Base-by-base conservation (phyloP, 2,888 invertebrate genomes). In the Eupithecia dodoneata region DNA sequence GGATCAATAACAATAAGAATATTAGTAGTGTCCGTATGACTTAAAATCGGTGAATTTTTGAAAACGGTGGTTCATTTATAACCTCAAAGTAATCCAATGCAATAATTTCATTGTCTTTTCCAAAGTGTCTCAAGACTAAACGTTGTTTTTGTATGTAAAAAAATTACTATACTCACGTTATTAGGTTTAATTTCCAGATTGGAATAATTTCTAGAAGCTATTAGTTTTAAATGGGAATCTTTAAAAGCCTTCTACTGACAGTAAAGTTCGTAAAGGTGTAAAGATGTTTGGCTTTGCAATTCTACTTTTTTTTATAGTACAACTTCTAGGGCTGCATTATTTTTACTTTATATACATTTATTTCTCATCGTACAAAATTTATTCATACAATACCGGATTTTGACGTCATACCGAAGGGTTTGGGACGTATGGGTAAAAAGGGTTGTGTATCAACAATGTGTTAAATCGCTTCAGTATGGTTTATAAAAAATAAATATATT, bases 361-460 rank as follows among this genome's bases (percentile, higher is more conserved):
- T 41, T 18, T 66, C 65, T 55, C 55, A 52, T 15, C 10, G 10
- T 66, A 41, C 10, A n/a, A 41, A n/a, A 55, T 2, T 18, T 18
- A 9, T 59, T 18, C 52, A 52, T 67, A 44, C 18, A 70, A 18
- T 47, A 71, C 47, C 41, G 42, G 67, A 67, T 71, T 59, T 18
- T 59, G 42, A 63, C 72, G 59, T 77, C 75, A 73, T 47, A 49
- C n/a, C n/a, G 67, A 45, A 67, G 66, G 70, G 73, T 49, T 71
- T 75, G 69, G 10, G 41, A 87, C 87, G 89, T 88, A 90, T 92
- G 93, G 92, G 92, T 94, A 93, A 90, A 59, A 91, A 91, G 91
- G 93, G 95, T 95, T 95, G 94, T 95, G 94, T 92, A 89, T 91
- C 90, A 66, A 88, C 88, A 88, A 73, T 95, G n/a, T 90, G 45